Evolutionary conservation across 2,797 vertebrate species (phyloP), one percentile per base, ranked within the genome.

Genomic region (Toxotes lorentzi): DNA sequence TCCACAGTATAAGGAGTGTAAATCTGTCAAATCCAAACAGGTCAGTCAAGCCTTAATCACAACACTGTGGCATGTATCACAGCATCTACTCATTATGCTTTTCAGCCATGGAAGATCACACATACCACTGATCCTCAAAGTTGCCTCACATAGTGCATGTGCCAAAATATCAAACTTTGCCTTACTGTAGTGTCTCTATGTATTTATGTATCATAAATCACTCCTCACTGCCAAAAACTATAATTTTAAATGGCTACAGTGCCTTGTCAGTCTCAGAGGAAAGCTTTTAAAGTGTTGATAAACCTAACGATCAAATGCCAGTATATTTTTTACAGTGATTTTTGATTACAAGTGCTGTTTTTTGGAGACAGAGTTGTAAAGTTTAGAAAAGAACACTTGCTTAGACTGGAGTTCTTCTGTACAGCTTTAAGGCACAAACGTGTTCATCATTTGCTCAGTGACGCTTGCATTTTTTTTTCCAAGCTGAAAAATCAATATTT

Each of bases 241-340:
- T 68, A 63, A 75, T 61, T 78, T 78, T 50, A 86, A 88, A 89
- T 70, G 81, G 86, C 83, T 81, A 70, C 86, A 89, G 94, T 94
- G 94, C 93, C 94, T 95, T 95, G 79, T 82, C 65, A 45, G 74
- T 92, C 90, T 92, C 87, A 90, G 90, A 92, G 86, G 85, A 92
- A 92, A 87, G 77, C 83, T 83, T 89, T 84, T 70, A 51, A 81
- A 79, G 79, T 80, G 65, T 76, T 78, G 70, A 76, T 73, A 65
- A 60, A 71, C 82, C 57, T 64, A 83, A 86, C 84, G 72, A 68
- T 78, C 48, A 77, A 90, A 93, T 87, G 77, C 85, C 90, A 86
- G 87, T 91, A 83, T 93, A 94, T 91, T 93, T 92, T 94, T 86
- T 91, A 92, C 81, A 89, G 84, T 86, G 65, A 45, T 80, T 79